These are phyloP conservation scores for Indri indri DNA, from an alignment of 2,113 vertebrate genomes.

Conservation along the genomic window DNA sequence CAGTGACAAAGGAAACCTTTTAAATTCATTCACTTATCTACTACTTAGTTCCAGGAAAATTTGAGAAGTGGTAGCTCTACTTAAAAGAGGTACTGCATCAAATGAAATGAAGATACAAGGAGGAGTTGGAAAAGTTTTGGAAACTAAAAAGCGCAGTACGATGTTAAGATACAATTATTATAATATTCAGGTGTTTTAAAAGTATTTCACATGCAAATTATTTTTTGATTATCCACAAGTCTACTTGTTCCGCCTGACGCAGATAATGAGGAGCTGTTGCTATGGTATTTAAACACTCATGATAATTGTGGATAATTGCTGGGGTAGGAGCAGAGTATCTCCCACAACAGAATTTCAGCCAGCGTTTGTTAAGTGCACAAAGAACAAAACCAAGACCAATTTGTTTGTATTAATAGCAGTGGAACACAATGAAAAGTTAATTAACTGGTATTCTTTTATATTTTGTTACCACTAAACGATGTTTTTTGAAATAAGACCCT, in stretches of 20 bases:
- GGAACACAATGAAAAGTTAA: neutral
- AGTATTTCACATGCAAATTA: conserved; percentile 1
- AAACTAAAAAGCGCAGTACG: neutral
- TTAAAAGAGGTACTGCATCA: neutral
- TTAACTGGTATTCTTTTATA: neutral
- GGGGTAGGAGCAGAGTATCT: neutral
- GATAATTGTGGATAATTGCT: neutral
- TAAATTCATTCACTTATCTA: neutral
- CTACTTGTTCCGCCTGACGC: neutral
- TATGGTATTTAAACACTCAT: neutral
- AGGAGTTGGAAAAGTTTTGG: neutral
- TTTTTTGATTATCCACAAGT: neutral
- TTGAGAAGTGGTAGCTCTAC: neutral
- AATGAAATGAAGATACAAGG: neutral
- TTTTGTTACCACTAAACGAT: neutral
- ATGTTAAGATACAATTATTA: neutral
- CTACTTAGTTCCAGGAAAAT: neutral
- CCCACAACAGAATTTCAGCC: neutral
- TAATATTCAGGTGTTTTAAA: neutral
- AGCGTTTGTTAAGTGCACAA: neutral
- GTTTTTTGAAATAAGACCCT: neutral
- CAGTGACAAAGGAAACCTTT: neutral
- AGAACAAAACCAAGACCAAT: neutral
- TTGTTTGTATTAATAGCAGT: neutral
- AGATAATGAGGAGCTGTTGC: neutral